A percentile compares a stretch with the other conserved stretches of the same genome.
Evolutionary conservation across 2,888 invertebrate species (phyloP).

Genomic region (Rhaphigaster nebulosa): DNA sequence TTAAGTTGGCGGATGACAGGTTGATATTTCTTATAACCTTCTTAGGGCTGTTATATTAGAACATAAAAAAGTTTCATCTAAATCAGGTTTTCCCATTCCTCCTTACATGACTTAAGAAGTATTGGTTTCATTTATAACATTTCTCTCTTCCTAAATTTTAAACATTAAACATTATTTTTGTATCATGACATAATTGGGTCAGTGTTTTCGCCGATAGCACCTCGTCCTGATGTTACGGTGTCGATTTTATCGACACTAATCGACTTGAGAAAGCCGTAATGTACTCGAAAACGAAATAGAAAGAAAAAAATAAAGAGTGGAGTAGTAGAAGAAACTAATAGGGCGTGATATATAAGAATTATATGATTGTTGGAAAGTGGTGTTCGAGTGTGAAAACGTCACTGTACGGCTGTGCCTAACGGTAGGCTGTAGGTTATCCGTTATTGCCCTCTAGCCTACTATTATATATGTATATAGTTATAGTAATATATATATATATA

Average conservation of each 20-base stretch:
- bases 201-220: neutral
- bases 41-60: too few relatives aligned
- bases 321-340: neutral
- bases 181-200: too few relatives aligned
- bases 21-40: too few relatives aligned
- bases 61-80: too few relatives aligned
- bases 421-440: neutral
- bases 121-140: too few relatives aligned
- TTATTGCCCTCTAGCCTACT: neutral
- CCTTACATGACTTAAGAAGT: too few relatives aligned
- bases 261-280: neutral
- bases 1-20: too few relatives aligned
- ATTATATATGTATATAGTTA: neutral
- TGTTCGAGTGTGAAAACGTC: neutral
- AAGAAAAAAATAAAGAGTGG: neutral
- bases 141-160: too few relatives aligned
- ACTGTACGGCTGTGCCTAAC: neutral
- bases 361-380: constrained; percentile 20
- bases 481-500: neutral
- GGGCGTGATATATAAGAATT: neutral
- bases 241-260: neutral
- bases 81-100: too few relatives aligned
- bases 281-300: neutral
- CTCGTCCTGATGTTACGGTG: neutral
- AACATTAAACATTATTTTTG: too few relatives aligned